Evolutionary conservation across 2,113 vertebrate genomes (phyloP), one percentile per base, ranked within the genome.

Genomic region (Ochotona princeps): DNA sequence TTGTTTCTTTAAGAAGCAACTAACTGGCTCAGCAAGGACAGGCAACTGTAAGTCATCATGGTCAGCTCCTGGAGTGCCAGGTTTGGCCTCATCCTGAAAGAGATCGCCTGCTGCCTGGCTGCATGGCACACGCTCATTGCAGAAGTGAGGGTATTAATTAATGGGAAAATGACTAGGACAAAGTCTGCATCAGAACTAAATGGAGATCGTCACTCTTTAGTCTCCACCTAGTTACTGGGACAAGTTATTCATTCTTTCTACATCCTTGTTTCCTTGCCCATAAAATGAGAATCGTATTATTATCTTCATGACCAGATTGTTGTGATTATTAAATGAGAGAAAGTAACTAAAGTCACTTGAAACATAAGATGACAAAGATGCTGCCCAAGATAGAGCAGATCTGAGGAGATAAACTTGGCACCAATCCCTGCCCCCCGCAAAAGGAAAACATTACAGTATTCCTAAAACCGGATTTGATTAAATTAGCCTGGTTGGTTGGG

Each of bases 401-500:
- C 28, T 35, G 63, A 61, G 35, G 72, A 66, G 35, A 88, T 47
- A 35, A 44, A 74, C 70, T 61, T 85, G 44, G 25, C 28, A 75
- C 51, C 66, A 85, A 44, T 6, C 38, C 38, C 38, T 44, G 38
- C 38, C 38, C 38, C 38, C 38, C 38, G 4, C 38, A 44, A 44
- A 44, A 44, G 38, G 38, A 90, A 90, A 57, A 57, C 54, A 57
- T 57, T 35, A 44, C 8, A 25, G 79, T 90, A 73, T 73, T 78
- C 25, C 60, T 49, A 60, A 93, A 88, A 57, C 9, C 5, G 73
- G 74, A 17, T 83, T 61, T 86, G 85, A 57, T 89, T 93, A 70
- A 79, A 90, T 79, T 75, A 92, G 11, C 28, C 49, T 88, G 65
- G 35, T 88, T 74, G 61, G 67, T 3, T 61, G 30, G 38, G 30